Base-by-base conservation (phyloP, 53 echinoderm and acorn worm genomes). In the Luidia sarsii region DNA sequence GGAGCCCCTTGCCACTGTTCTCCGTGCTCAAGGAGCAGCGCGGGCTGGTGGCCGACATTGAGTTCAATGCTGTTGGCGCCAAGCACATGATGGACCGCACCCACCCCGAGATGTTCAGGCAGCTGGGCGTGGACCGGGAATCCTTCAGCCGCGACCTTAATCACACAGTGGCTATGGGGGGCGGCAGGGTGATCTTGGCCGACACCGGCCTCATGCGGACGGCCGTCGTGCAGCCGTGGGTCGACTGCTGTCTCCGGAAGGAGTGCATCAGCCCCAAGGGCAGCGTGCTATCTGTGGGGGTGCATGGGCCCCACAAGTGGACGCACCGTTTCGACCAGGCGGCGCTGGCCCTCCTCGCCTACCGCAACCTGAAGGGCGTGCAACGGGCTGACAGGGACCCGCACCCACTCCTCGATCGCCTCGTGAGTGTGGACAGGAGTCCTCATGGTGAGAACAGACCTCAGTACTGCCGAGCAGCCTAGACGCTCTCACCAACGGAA, bases 241-340 rank as follows among this genome's bases (percentile, higher is more conserved):
- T 65, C 18, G 43, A 38, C 4, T 65, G 66, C 43, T 39, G 39
- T 7, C 13, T 65, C 7, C 30, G 67, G 23, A 19, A 29, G 13
- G 23, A 67, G 21, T 67, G 67, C 15, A 67, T 67, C 24, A 48
- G 45, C 3, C 67, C 67, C 0, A 24, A n/a, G 45, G 30, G 48
- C 16, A 45, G 67, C 28, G 48, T 28, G 0, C 46, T 34, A 15
- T 1, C 2, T 1, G 19, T 67, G 22, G 29, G 46, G 45, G 1
- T 13, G 18, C 27, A 25, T 4, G 46, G 46, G 0, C 67, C 67
- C 1, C 9, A 8, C 13, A 22, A 24, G 7, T 35, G 15, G 27
- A 67, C 67, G 22, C 67, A 67, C 29, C 67, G 67, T 25, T 67
- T 23, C 29, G 67, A 67, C 9, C 48, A 67, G 48, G 67, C 67